Conservation (phyloP, 2,888 invertebrate genomes). For the Hedya salicella region DNA sequence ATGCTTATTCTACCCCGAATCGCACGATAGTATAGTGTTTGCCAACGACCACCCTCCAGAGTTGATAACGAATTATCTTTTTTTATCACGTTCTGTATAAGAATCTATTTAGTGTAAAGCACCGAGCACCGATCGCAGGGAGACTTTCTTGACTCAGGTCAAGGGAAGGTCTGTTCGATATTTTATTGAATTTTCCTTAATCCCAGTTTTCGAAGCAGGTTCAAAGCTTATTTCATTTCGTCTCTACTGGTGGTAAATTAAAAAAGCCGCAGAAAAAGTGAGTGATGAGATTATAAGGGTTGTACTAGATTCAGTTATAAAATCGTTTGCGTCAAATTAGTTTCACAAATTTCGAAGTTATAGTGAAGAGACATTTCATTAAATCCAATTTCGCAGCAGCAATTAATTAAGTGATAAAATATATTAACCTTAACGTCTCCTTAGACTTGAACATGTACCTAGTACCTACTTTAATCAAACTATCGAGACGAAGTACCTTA, state of each 20-base stretch:
- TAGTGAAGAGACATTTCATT: slow-evolving; percentile 7
- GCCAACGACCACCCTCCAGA: no score
- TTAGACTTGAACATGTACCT: neutral
- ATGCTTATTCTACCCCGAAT: no score
- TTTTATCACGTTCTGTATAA: no score
- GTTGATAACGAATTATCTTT: no score
- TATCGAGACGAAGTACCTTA: no score
- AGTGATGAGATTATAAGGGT: slow-evolving; percentile 27
- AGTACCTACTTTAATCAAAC: neutral
- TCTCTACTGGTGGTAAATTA: slow-evolving; percentile 28
- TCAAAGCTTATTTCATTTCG: slow-evolving; percentile 31
- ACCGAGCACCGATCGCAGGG: no score
- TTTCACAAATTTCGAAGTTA: slow-evolving; percentile 12
- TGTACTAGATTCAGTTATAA: slow-evolving; percentile 5
- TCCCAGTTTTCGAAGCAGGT: slow-evolving; percentile 23
- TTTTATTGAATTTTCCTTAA: slow-evolving; percentile 22
- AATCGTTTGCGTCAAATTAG: slow-evolving; percentile 17
- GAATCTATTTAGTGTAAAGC: no score
- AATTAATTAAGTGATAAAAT: neutral
- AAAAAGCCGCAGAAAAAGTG: slow-evolving; percentile 27
- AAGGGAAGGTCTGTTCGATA: neutral
- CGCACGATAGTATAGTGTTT: no score
- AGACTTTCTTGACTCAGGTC: no score
- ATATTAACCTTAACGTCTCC: neutral
- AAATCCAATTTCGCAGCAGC: neutral